Evolutionary conservation across 2,888 invertebrate species (phyloP), one percentile per base, ranked within the genome.

Genomic region (Mesorhabditis spiculigera): DNA sequence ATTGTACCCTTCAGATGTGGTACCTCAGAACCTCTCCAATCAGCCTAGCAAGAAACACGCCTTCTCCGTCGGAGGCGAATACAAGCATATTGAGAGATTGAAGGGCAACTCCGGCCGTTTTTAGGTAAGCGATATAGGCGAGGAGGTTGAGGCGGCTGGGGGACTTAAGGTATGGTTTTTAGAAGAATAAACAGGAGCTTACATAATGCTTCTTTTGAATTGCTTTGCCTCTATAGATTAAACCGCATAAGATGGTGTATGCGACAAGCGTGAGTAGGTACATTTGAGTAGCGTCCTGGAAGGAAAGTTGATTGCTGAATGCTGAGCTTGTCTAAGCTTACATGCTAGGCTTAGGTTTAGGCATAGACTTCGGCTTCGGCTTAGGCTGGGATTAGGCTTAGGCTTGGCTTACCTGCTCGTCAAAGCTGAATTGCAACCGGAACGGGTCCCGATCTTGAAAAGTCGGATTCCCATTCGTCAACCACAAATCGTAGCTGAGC

Each of bases 391-490:
- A n/a, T n/a, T n/a, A n/a, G n/a, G 1, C 45, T 41, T 43, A 66
- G 64, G 13, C 45, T 63, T 42, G 28, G 28, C 28, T 28, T 50
- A 81, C 82, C 86, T 89, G 94, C 86, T 92, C 90, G 86, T 97
- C 96, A 88, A 95, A 96, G 0, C 95, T 95, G 87, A 96, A 96
- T 87, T 97, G 95, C 88, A 94, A 95, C 71, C 93, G 91, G 82
- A 96, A 90, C 71, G 93, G 92, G 87, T 93, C 94, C 41, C 83
- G 77, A 45, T 85, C 85, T 72, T 93, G 92, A 63, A 81, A 91
- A 86, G 93, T 93, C 0, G 97, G 97, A 87, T 93, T 93, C 43
- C 96, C 95, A 88, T 97, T 97, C 5, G 96, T 95, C 66, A 97
- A 89, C 92, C 94, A 94, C 78, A 97, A 91, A 87, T 97, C 93